Conservation (phyloP, 2,113 vertebrate species). For the Hemiprocne comata region DNA sequence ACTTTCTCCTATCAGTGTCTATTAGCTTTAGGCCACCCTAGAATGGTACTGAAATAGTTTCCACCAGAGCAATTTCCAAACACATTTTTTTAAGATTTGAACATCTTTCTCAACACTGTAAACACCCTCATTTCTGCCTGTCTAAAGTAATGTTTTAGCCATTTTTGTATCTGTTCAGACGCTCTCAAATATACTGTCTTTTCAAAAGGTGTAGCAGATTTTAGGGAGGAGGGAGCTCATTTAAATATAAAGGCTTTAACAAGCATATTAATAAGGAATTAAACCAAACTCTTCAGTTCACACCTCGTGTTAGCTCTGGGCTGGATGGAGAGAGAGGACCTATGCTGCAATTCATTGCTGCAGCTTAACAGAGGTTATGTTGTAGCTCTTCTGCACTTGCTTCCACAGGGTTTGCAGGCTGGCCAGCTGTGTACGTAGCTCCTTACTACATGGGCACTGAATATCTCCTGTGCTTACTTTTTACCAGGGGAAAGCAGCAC, state of each 20-base stretch:
- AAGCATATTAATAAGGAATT: neutral
- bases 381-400: neutral
- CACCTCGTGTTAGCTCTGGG: neutral
- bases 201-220: neutral
- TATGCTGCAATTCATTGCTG: neutral
- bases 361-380: rapidly evolving
- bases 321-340: neutral
- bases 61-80: neutral
- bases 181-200: neutral
- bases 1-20: neutral
- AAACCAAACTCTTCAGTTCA: neutral
- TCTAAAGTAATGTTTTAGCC: neutral
- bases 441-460: neutral
- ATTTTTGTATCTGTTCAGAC: neutral
- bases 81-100: neutral
- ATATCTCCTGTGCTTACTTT: neutral
- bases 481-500: neutral
- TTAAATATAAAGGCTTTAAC: neutral
- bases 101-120: neutral
- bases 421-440: neutral
- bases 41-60: neutral
- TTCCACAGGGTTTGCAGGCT: neutral
- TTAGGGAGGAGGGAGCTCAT: neutral
- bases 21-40: neutral
- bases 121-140: rapidly evolving